phyloP scores from a whole-genome alignment of 2,113 vertebrate species.

The Philantomba maxwellii region DNA sequence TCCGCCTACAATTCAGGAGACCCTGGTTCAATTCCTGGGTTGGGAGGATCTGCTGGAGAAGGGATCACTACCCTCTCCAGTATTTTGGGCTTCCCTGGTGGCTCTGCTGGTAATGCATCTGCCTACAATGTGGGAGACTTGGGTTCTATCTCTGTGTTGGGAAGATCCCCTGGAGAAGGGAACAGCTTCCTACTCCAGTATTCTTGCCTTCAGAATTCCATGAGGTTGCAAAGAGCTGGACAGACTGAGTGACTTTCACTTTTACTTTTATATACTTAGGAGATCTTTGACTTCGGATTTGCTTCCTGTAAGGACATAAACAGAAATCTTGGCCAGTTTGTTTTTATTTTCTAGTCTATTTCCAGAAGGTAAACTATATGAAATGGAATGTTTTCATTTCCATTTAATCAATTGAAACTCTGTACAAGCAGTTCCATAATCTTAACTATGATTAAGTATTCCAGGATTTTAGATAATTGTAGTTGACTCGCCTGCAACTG shows the following conservation, averaged over 20 bases:
- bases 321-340: not conserved
- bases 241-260: not conserved
- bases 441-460: not conserved
- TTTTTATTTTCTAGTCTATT: conserved; percentile 32
- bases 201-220: not conserved
- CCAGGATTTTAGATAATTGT: conserved; percentile 26
- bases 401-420: conserved; percentile 21
- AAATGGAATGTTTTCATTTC: not conserved
- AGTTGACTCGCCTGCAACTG: not conserved
- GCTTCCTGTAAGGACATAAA: not conserved
- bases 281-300: not conserved
- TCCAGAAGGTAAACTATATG: not conserved
- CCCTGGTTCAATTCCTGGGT: not conserved
- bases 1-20: not conserved
- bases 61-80: not conserved
- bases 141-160: not conserved
- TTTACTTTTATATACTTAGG: not conserved
- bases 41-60: not conserved
- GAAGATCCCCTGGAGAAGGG: not conserved
- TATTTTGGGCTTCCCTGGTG: not conserved
- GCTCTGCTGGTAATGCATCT: not conserved
- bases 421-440: not conserved
- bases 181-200: not conserved
- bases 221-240: not conserved
- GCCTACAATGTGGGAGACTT: not conserved